These are phyloP conservation scores for Gerris lacustris DNA, from an alignment of 2,888 invertebrate genomes.

Conservation along the genomic window DNA sequence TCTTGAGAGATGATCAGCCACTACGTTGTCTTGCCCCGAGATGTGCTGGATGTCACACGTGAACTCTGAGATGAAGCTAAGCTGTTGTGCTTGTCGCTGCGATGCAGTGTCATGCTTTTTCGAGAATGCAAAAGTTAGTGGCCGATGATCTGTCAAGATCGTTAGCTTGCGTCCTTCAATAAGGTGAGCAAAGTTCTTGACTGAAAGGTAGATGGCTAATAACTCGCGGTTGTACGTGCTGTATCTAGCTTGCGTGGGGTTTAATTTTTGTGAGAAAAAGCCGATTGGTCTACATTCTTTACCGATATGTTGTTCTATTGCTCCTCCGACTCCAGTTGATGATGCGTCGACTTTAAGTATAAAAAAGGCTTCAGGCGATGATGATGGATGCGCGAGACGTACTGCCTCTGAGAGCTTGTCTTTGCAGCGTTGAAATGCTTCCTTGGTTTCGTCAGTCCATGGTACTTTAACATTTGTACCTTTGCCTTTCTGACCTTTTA, in stretches of 20 bases:
- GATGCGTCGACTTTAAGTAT: too few species aligned
- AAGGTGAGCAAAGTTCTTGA: not conserved
- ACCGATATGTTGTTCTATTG: too few species aligned
- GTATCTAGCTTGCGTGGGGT: not conserved
- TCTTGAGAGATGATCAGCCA: not conserved
- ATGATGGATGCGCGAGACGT: too few species aligned
- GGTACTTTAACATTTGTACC: too few species aligned
- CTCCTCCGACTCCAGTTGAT: too few species aligned
- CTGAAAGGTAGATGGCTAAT: not conserved
- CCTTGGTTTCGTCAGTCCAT: too few species aligned
- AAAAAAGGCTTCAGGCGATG: too few species aligned
- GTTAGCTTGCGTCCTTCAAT: not conserved
- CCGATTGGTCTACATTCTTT: too few species aligned
- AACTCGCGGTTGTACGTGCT: not conserved
- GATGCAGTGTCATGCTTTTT: not conserved
- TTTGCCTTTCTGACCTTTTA: too few species aligned
- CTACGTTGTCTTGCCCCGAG: not conserved
- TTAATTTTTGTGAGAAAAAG: too few species aligned
- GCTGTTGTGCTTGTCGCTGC: not conserved
- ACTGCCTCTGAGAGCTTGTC: too few species aligned
- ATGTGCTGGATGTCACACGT: not conserved
- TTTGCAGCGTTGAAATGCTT: too few species aligned
- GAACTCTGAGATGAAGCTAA: not conserved
- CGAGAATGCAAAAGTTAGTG: not conserved
- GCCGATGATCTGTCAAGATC: not conserved